Evolutionary conservation across 1,140 invertebrate species (phyloP).

Genomic region (Hydropsyche tenuis): DNA sequence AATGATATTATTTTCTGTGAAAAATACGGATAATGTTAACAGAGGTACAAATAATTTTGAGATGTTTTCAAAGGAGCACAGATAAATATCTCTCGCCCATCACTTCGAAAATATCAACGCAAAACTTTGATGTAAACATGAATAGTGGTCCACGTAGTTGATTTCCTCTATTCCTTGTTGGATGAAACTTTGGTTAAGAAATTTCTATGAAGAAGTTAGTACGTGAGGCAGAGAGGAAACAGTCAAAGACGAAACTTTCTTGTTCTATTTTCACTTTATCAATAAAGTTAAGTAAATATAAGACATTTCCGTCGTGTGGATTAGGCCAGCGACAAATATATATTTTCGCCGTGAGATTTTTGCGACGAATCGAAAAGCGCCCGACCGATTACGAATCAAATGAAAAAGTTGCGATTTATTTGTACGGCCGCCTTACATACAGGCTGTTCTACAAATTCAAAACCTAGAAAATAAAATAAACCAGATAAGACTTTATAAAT

Average conservation of each 20-base stretch:
- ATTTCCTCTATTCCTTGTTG: conserved; percentile 34
- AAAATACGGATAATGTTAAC: not conserved
- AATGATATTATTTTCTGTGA: not conserved
- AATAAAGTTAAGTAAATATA: conserved; percentile 30
- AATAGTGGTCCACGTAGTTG: conserved; percentile 33
- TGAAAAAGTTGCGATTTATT: too few relatives aligned
- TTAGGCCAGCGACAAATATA: conserved; percentile 14
- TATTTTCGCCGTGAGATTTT: not conserved
- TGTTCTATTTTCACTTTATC: conserved; percentile 32
- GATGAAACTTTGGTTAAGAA: conserved; percentile 35
- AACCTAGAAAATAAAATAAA: too few relatives aligned
- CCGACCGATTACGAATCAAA: not conserved
- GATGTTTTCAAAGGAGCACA: not conserved
- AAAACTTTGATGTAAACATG: conserved; percentile 36
- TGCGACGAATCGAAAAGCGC: not conserved
- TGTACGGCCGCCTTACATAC: too few relatives aligned
- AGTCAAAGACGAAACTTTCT: conserved; percentile 35
- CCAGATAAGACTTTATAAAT: too few relatives aligned
- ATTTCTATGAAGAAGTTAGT: conserved; percentile 27
- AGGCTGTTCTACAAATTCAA: too few relatives aligned
- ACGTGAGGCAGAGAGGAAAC: conserved; percentile 28
- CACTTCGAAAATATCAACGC: conserved; percentile 20
- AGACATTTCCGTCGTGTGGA: conserved; percentile 19
- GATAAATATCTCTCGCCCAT: conserved; percentile 17
- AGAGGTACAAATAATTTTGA: not conserved